Percentiles rank a stretch among this genome's conserved stretches.
Conservation (phyloP, 2,888 invertebrate genomes). For the Bombylius major region DNA sequence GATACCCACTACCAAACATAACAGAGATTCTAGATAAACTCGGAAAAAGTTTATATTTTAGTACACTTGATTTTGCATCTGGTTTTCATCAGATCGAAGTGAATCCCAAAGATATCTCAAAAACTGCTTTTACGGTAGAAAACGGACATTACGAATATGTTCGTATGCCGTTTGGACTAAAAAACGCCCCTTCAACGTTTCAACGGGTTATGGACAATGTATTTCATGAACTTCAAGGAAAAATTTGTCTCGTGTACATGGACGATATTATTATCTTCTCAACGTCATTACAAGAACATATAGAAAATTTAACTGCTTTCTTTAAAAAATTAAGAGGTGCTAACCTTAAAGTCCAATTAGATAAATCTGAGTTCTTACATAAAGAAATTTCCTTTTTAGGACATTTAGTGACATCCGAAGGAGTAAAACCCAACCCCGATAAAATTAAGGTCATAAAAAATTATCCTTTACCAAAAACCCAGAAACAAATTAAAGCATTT, state of each 20-base stretch:
- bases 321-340: not conserved
- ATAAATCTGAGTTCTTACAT: too few species aligned
- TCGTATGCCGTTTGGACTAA: too few species aligned
- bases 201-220: too few species aligned
- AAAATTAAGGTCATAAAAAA: too few species aligned
- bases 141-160: not conserved
- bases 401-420: too few species aligned
- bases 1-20: conserved; percentile 19
- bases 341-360: conserved; percentile 4
- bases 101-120: conserved; percentile 13
- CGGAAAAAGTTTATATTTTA: conserved; percentile 22
- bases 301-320: not conserved
- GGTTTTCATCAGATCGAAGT: conserved; percentile 26
- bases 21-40: conserved; percentile 23
- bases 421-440: too few species aligned
- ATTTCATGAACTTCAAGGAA: too few species aligned
- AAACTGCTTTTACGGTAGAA: conserved; percentile 12
- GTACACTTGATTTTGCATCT: conserved; percentile 21
- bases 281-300: conserved; percentile 1
- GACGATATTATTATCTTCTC: not conserved
- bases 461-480: too few species aligned
- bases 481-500: not conserved
- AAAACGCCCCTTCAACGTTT: too few species aligned
- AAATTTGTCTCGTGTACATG: too few species aligned
- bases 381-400: too few species aligned